Percentiles rank a stretch among this genome's conserved stretches.
phyloP scores from a whole-genome alignment of 2,797 vertebrate genomes.

The Periophthalmus magnuspinnatus region DNA sequence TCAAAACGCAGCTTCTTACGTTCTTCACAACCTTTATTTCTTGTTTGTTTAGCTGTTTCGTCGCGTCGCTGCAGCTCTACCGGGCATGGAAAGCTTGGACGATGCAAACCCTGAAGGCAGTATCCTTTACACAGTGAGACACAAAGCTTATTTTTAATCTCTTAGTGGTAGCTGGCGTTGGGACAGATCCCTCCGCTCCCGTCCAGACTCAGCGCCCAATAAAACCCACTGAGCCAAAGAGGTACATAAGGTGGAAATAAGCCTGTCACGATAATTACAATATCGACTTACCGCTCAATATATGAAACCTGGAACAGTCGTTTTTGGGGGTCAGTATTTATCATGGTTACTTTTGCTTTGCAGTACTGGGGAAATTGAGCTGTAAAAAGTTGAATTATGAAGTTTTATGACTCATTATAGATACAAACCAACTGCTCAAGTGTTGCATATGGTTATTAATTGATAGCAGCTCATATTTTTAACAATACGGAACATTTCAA shows the following conservation, averaged over 20 bases:
- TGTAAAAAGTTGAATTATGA: too few relatives aligned
- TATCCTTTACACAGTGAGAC: conserved; percentile 84
- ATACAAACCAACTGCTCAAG: too few relatives aligned
- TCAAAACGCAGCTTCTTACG: neutral
- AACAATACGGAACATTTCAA: too few relatives aligned
- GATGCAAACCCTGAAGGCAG: conserved; percentile 94
- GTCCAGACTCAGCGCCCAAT: conserved; percentile 46
- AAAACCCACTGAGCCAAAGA: conserved; percentile 31
- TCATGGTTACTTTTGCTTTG: too few relatives aligned
- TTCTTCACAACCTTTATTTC: neutral
- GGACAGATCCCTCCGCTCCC: conserved; percentile 34
- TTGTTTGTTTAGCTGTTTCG: conserved; percentile 83
- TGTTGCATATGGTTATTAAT: too few relatives aligned
- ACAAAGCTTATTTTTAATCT: conserved; percentile 64
- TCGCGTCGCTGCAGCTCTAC: conserved; percentile 89
- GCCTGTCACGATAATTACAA: too few relatives aligned
- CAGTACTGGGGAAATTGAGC: too few relatives aligned
- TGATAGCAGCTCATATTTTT: too few relatives aligned
- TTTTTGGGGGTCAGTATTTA: too few relatives aligned
- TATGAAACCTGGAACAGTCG: too few relatives aligned
- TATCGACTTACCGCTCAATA: too few relatives aligned
- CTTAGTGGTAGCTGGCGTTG: conserved; percentile 57
- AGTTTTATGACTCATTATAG: too few relatives aligned
- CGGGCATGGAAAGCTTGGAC: conserved; percentile 92
- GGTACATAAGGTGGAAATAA: conserved; percentile 1